Percentiles rank a stretch among this genome's conserved stretches.
phyloP scores from a whole-genome alignment of 2,888 invertebrate genomes.

The Campoletis raptor region DNA sequence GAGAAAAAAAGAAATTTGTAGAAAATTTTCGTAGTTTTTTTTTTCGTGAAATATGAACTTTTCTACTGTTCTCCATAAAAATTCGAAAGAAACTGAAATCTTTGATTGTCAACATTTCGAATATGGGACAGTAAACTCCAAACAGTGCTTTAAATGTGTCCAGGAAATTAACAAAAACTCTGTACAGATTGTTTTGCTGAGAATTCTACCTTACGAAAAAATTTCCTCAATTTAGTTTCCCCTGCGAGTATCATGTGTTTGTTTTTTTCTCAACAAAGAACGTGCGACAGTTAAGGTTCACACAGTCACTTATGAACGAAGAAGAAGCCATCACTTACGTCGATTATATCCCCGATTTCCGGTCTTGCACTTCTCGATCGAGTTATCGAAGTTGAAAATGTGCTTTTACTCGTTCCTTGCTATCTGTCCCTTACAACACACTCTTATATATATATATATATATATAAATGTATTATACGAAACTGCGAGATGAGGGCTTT shows the following conservation, averaged over 20 bases:
- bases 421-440: conserved; percentile 14
- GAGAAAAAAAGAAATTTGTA: too few species aligned
- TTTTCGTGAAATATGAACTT: too few species aligned
- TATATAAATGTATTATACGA: not conserved
- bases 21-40: too few species aligned
- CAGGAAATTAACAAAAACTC: too few species aligned
- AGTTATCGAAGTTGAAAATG: conserved; percentile 69
- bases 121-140: too few species aligned
- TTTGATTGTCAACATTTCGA: too few species aligned
- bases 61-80: too few species aligned
- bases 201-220: too few species aligned
- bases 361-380: conserved; percentile 61
- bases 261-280: not conserved
- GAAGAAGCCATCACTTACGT: conserved; percentile 20
- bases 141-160: too few species aligned
- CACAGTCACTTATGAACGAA: not conserved
- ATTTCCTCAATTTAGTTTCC: not conserved
- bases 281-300: not conserved
- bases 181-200: too few species aligned
- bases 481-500: conserved; percentile 36
- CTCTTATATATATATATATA: not conserved
- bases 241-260: not conserved
- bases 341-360: conserved; percentile 54
- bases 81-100: too few species aligned
- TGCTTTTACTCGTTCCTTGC: conserved; percentile 5